Percentiles rank a stretch among this genome's conserved stretches.
These are phyloP conservation scores for Ciconia nigra DNA, from an alignment of 2,797 vertebrate species.

Conservation along the genomic window DNA sequence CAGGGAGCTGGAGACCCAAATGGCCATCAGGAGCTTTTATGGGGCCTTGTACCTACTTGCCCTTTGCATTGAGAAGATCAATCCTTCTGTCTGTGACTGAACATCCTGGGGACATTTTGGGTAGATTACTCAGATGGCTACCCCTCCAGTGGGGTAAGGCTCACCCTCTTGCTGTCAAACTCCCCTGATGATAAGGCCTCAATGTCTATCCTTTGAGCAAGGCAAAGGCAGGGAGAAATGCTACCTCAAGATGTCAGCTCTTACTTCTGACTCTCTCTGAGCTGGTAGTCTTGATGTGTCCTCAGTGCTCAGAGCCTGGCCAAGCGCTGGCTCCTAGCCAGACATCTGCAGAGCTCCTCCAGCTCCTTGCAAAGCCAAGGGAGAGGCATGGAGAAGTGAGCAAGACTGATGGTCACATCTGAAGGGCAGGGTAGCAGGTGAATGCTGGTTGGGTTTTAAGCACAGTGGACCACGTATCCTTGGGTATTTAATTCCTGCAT, in stretches of 20 bases:
- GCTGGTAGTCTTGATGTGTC: neutral
- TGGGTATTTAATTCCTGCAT: neutral
- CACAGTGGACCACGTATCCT: accelerated
- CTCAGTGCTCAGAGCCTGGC: neutral
- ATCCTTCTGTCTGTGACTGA: neutral
- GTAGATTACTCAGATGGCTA: neutral
- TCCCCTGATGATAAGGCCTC: neutral
- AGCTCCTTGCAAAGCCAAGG: neutral
- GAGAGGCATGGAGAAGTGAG: neutral
- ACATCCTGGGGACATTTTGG: neutral
- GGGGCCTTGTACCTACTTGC: neutral
- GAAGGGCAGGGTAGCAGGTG: neutral
- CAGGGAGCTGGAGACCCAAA: neutral
- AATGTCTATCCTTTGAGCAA: neutral
- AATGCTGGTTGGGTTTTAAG: neutral
- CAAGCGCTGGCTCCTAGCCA: neutral
- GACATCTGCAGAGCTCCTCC: neutral
- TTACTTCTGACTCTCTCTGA: neutral
- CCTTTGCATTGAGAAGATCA: neutral
- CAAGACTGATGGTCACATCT: neutral
- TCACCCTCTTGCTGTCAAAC: neutral
- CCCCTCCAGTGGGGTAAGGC: neutral
- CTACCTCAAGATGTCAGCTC: neutral
- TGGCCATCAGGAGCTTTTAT: neutral
- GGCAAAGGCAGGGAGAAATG: neutral